A percentile compares a stretch with the other conserved stretches of the same genome.
Conservation (phyloP, 2,113 vertebrate genomes). For the Prochilodus magdalenae region DNA sequence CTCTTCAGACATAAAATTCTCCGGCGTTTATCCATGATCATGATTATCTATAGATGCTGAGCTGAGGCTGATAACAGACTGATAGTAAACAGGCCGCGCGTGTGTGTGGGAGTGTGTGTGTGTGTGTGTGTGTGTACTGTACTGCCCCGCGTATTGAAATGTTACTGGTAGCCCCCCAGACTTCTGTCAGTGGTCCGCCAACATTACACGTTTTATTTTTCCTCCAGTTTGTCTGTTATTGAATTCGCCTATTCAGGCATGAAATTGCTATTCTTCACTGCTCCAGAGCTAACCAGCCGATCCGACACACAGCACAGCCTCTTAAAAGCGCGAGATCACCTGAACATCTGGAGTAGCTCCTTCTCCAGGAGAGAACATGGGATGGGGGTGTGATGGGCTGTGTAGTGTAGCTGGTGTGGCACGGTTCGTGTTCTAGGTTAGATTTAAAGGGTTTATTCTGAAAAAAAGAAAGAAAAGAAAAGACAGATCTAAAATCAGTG, state of each 20-base stretch:
- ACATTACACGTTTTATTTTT: conserved; percentile 41
- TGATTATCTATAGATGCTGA: too few species aligned
- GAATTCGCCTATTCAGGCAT: conserved; percentile 44
- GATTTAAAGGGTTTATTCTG: too few species aligned
- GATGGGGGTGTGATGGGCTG: too few species aligned
- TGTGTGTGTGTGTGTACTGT: too few species aligned
- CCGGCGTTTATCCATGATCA: not conserved
- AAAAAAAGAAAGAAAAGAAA: not conserved
- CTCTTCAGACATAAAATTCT: not conserved
- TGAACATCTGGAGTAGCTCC: not conserved
- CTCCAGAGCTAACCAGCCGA: conserved; percentile 36
- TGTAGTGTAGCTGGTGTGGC: too few species aligned
- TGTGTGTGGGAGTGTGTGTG: too few species aligned
- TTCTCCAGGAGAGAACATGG: not conserved
- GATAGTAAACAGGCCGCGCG: not conserved
- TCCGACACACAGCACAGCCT: not conserved
- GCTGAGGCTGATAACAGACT: not conserved
- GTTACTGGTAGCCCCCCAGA: conserved; percentile 25
- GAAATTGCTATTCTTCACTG: conserved; percentile 44
- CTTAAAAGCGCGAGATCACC: not conserved
- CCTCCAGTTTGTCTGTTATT: conserved; percentile 47
- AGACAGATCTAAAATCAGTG: not conserved
- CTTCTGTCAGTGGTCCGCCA: conserved; percentile 23
- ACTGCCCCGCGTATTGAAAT: conserved; percentile 6
- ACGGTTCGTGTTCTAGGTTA: not conserved